These are phyloP conservation scores for Dryomyza anilis DNA, from an alignment of 2,888 invertebrate species.

Conservation along the genomic window DNA sequence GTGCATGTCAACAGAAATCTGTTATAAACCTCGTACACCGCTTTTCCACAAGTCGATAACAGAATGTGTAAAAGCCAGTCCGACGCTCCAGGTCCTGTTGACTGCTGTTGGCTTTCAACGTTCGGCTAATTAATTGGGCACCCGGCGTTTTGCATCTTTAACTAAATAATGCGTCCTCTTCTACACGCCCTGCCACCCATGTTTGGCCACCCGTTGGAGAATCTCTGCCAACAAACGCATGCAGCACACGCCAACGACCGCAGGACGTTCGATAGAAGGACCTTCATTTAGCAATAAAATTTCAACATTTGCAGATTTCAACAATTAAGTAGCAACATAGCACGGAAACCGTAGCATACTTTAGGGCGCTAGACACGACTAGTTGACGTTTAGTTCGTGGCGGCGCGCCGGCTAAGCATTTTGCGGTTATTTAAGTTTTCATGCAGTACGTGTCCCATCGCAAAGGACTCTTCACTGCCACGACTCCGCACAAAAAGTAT, in stretches of 20 bases:
- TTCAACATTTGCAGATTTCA: neutral
- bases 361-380: conserved; percentile 1
- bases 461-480: neutral
- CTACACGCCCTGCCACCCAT: neutral
- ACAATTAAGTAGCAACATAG: neutral
- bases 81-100: neutral
- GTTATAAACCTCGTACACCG: too few relatives aligned
- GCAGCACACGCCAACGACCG: too few relatives aligned
- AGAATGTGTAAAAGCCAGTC: too few relatives aligned
- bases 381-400: too few relatives aligned
- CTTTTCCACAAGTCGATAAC: too few relatives aligned
- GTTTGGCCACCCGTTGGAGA: neutral
- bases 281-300: conserved; percentile 11
- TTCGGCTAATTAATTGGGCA: conserved; percentile 13
- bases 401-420: neutral
- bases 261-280: too few relatives aligned
- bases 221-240: neutral
- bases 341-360: conserved; percentile 5
- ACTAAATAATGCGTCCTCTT: neutral
- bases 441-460: neutral
- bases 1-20: too few relatives aligned
- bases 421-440: conserved; percentile 4
- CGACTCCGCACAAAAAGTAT: neutral
- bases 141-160: neutral
- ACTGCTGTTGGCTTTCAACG: conserved; percentile 12